A percentile compares a stretch with the other conserved stretches of the same genome.
Conservation (phyloP, 2,113 vertebrate genomes). For the Maccullochella peelii region DNA sequence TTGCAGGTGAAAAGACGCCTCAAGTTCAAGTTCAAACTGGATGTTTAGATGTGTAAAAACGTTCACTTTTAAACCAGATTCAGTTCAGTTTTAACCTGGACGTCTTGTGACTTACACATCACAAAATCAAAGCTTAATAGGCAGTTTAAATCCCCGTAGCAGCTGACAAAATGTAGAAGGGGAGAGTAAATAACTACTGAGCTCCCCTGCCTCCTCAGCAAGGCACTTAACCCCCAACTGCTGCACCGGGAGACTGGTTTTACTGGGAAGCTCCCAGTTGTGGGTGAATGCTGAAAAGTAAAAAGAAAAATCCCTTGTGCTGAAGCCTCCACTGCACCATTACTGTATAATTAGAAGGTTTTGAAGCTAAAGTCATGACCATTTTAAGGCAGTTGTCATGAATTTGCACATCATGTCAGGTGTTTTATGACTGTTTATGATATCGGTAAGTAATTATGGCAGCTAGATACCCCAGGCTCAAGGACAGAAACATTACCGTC, state of each 20-base stretch:
- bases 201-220: constrained; percentile 27
- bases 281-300: neutral
- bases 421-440: constrained; percentile 62
- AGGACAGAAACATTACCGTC: constrained; percentile 29
- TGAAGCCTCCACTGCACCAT: constrained; percentile 3
- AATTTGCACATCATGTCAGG: neutral
- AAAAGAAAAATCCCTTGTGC: neutral
- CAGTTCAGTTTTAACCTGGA: too few species aligned
- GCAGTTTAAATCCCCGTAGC: neutral
- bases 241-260: constrained; percentile 8
- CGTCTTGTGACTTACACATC: too few species aligned
- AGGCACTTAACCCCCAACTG: constrained; percentile 44
- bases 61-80: too few species aligned
- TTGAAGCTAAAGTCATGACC: constrained; percentile 18
- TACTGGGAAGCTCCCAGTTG: constrained; percentile 14
- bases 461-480: constrained; percentile 43
- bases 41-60: too few species aligned
- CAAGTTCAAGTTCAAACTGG: neutral
- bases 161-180: neutral
- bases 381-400: constrained; percentile 65
- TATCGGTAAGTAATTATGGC: constrained; percentile 54
- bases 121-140: too few species aligned
- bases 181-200: neutral
- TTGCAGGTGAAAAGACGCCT: neutral
- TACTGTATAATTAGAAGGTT: neutral